Base-by-base conservation (phyloP, 1,140 invertebrate species). In the Brachionus calyciflorus region DNA sequence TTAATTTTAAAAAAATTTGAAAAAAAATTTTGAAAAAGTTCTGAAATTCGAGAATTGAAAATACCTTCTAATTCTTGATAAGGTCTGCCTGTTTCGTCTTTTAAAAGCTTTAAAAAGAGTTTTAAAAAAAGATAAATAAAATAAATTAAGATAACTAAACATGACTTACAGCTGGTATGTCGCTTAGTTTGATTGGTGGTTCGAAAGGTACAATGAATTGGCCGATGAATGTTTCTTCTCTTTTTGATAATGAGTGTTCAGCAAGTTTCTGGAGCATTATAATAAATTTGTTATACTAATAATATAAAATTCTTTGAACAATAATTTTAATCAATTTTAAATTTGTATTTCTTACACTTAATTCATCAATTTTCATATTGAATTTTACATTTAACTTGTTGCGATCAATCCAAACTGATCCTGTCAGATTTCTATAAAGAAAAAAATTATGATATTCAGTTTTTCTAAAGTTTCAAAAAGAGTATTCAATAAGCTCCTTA, bases 201-300 rank as follows among this genome's bases (percentile, higher is more conserved):
- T 86, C 80, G 4, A 91, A 79, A 1, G 85, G 80, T 80, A 88
- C 89, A 70, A 90, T 82, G 80, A 88, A 93, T 73, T 89, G 87
- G 76, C 89, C 87, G 79, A 95, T 89, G 78, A 92, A 91, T 57
- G 91, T 88, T 82, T 89, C 88, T 14, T 81, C 84, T 81, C 85
- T 80, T 60, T 82, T 81, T 14, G 86, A 81, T 77, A 91, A 90
- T 10, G 92, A 91, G 81, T 92, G 89, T 12, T 87, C 82, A 3
- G 85, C 80, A 41, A 97, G 82, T 80, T 90, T 87, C 44, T 91
- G 88, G 84, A 95, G 88, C 0, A 90, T 87, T 70, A 87, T 82
- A 44, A 90, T 84, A 80, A 95, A 92, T 82, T 90, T 89, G 2
- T 88, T 84, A 84, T 93, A 93, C 85, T 90, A 33, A 21, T 55